Evolutionary conservation across 2,113 vertebrate genomes (phyloP).

Genomic region (Scolopax mira): DNA sequence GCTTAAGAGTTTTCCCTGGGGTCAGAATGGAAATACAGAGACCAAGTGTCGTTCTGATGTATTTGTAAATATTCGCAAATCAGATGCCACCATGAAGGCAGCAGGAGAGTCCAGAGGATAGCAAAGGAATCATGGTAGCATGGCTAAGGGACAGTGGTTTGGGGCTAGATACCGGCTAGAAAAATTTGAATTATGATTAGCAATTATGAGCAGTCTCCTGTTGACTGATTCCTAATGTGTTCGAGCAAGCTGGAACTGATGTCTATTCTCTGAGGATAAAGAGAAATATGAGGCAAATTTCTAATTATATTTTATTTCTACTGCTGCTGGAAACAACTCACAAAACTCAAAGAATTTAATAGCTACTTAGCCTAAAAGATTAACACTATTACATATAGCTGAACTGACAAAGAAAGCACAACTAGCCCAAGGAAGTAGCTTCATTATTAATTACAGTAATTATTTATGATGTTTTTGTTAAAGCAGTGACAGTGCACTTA

Average conservation of each 20-base stretch:
- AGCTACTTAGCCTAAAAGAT: slow-evolving; percentile 12
- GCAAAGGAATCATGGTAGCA: neutral
- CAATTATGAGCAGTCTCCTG: neutral
- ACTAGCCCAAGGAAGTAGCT: slow-evolving; percentile 34
- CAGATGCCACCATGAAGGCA: neutral
- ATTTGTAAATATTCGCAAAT: neutral
- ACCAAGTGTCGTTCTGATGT: neutral
- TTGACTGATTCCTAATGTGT: neutral
- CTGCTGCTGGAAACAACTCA: neutral
- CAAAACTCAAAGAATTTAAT: slow-evolving; percentile 2
- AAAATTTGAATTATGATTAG: neutral
- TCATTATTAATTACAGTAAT: slow-evolving; percentile 51
- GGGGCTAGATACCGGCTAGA: neutral
- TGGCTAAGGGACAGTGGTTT: neutral
- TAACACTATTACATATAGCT: neutral
- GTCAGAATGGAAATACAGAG: neutral
- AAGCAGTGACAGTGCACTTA: slow-evolving; percentile 35
- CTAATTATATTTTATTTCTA: slow-evolving; percentile 10
- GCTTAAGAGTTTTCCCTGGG: neutral
- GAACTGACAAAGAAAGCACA: neutral
- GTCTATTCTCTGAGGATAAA: slow-evolving; percentile 3
- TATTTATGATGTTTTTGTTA: slow-evolving; percentile 48
- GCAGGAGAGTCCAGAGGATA: neutral
- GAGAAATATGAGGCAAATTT: slow-evolving; percentile 18
- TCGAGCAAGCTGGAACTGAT: slow-evolving; percentile 15